Conservation (phyloP, 2,888 invertebrate genomes). For the Stenodema calcarata region DNA sequence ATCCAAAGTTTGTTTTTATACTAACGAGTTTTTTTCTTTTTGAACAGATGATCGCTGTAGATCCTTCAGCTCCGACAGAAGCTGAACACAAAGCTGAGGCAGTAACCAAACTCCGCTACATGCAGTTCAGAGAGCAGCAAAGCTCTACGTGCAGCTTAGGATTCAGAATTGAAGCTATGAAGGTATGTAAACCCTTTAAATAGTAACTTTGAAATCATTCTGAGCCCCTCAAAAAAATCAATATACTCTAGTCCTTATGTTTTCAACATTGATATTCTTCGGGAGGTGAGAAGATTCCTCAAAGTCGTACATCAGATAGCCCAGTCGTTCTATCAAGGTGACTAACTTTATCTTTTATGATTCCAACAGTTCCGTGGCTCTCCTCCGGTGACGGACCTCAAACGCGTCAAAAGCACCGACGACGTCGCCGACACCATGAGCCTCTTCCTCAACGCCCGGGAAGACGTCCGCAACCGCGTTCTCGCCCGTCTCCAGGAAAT, state of each 20-base stretch:
- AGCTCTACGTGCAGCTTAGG: constrained; percentile 92
- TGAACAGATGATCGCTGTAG: constrained; percentile 82
- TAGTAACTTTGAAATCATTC: too few species aligned
- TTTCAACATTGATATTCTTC: too few species aligned
- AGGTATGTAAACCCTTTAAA: constrained; percentile 62
- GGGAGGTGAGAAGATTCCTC: too few species aligned
- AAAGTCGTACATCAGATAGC: too few species aligned
- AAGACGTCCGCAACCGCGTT: constrained; percentile 73
- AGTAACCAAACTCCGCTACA: constrained; percentile 94
- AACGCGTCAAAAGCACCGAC: constrained; percentile 79
- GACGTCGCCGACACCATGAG: constrained; percentile 78
- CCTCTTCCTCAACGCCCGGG: constrained; percentile 73
- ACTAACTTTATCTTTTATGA: constrained; percentile 27
- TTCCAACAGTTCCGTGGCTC: constrained; percentile 71
- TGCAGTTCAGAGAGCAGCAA: constrained; percentile 93
- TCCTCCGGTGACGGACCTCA: constrained; percentile 84
- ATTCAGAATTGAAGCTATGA: constrained; percentile 95
- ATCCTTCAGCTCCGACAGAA: constrained; percentile 82
- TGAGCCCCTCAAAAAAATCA: too few species aligned
- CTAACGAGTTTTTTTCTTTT: too few species aligned
- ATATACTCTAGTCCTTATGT: too few species aligned
- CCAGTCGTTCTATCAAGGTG: neutral
- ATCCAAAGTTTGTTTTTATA: too few species aligned
- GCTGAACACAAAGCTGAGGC: constrained; percentile 82
- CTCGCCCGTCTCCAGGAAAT: constrained; percentile 78